Evolutionary conservation across 2,888 invertebrate species (phyloP).

Genomic region (Steromphala cineraria): DNA sequence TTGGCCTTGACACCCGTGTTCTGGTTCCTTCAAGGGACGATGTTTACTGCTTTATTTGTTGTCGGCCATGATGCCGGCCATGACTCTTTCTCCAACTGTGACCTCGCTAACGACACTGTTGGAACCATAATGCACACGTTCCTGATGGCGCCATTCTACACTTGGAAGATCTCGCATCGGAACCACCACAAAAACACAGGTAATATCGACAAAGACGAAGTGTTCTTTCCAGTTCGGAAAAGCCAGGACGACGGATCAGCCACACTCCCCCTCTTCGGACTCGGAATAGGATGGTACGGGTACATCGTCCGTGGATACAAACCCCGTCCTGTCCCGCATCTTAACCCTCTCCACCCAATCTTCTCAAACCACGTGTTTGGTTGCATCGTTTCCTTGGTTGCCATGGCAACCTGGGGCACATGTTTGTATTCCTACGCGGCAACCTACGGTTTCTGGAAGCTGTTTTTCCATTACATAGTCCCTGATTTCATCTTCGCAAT

Average conservation of each 20-base stretch:
- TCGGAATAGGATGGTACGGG: slow-evolving; percentile 66
- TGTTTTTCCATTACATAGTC: slow-evolving; percentile 60
- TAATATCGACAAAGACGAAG: slow-evolving; percentile 72
- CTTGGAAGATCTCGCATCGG: slow-evolving; percentile 70
- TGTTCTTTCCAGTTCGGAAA: slow-evolving; percentile 68
- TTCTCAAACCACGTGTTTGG: slow-evolving; percentile 55
- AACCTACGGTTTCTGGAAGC: slow-evolving; percentile 47
- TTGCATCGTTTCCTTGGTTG: slow-evolving; percentile 50
- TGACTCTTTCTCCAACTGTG: slow-evolving; percentile 65
- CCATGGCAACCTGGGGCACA: slow-evolving; percentile 46
- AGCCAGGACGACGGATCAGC: slow-evolving; percentile 31
- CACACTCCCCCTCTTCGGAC: slow-evolving; percentile 47
- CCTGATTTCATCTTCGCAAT: slow-evolving; percentile 67
- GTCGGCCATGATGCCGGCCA: slow-evolving; percentile 72
- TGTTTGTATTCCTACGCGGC: slow-evolving; percentile 49
- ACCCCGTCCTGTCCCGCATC: slow-evolving; percentile 52
- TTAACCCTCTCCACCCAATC: slow-evolving; percentile 42
- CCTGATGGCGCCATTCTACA: slow-evolving; percentile 68
- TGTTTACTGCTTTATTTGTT: slow-evolving; percentile 69
- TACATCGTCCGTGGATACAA: slow-evolving; percentile 67
- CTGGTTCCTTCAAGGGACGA: slow-evolving; percentile 68
- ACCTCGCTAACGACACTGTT: slow-evolving; percentile 61
- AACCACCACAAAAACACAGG: slow-evolving; percentile 71
- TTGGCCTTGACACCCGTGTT: slow-evolving; percentile 52
- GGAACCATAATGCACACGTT: slow-evolving; percentile 66